A percentile compares a stretch with the other conserved stretches of the same genome.
phyloP scores from a whole-genome alignment of 1,140 invertebrate genomes.

The Anadara kagoshimensis region DNA sequence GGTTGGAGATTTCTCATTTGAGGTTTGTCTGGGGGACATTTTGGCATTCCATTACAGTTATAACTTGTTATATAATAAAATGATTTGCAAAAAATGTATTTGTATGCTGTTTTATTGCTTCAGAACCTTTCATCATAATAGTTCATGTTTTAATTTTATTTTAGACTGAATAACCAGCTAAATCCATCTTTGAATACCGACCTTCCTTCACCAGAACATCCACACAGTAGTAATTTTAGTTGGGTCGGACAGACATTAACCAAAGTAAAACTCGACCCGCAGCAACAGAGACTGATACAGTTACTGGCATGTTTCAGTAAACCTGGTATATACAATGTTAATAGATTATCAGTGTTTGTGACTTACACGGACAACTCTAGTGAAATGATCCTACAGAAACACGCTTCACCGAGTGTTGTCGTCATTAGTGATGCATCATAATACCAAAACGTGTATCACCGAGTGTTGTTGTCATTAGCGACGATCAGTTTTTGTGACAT shows the following conservation, averaged over 20 bases:
- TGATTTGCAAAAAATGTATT: no score
- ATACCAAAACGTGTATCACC: neutral
- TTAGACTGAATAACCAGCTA: neutral
- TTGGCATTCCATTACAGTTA: no score
- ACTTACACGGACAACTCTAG: conserved; percentile 55
- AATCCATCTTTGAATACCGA: neutral
- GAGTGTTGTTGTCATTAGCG: neutral
- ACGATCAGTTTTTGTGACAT: conserved; percentile 64
- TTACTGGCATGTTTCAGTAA: conserved; percentile 62
- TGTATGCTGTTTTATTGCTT: no score
- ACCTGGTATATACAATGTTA: conserved; percentile 70
- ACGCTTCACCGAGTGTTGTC: conserved; percentile 63
- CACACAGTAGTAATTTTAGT: conserved; percentile 48
- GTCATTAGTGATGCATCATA: conserved; percentile 48
- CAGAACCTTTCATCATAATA: no score
- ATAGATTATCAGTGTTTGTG: conserved; percentile 66
- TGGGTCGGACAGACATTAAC: conserved; percentile 65
- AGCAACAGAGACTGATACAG: conserved; percentile 48
- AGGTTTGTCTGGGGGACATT: no score
- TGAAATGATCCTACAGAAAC: conserved; percentile 68
- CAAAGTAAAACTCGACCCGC: conserved; percentile 49
- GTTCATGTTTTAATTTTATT: neutral
- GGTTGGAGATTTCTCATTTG: no score
- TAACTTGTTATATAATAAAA: no score
- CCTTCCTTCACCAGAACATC: neutral